Evolutionary conservation across 1,140 invertebrate genomes (phyloP).

Genomic region (Arion vulgaris): DNA sequence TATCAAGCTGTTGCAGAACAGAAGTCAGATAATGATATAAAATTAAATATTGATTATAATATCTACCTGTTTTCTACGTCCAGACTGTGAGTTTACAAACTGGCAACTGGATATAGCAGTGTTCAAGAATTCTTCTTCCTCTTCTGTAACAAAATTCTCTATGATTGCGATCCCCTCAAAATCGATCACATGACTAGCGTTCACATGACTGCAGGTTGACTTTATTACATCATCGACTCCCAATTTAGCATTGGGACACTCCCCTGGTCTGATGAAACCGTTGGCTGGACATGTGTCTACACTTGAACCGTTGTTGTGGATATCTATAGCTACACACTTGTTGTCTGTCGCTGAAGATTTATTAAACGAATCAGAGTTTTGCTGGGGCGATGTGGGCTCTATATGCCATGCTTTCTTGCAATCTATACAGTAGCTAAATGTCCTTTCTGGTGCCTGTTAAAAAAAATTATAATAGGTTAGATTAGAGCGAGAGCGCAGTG

Average conservation of each 20-base stretch:
- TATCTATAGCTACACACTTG: no score
- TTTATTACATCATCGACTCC: constrained; percentile 42
- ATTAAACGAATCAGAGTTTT: background rate
- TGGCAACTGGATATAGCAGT: constrained; percentile 83
- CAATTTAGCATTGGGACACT: constrained; percentile 40
- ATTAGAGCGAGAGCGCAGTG: no score
- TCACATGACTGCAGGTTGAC: constrained; percentile 28
- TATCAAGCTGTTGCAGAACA: no score
- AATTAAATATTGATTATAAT: no score
- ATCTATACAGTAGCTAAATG: constrained; percentile 30
- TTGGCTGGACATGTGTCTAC: constrained; percentile 6
- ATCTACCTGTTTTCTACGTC: constrained; percentile 89
- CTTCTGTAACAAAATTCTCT: constrained; percentile 81
- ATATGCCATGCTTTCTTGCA: constrained; percentile 33
- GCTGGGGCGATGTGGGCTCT: background rate
- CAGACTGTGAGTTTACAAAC: constrained; percentile 96
- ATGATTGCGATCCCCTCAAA: constrained; percentile 71
- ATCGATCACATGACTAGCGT: constrained; percentile 40
- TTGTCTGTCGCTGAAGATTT: background rate
- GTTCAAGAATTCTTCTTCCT: constrained; percentile 82
- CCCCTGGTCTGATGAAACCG: constrained; percentile 16
- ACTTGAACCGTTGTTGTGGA: background rate
- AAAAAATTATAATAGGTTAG: constrained; percentile 10
- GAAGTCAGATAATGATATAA: no score
- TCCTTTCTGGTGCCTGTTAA: background rate